Conservation (phyloP, 2,797 vertebrate species). For the Sphenopsis melanotis region DNA sequence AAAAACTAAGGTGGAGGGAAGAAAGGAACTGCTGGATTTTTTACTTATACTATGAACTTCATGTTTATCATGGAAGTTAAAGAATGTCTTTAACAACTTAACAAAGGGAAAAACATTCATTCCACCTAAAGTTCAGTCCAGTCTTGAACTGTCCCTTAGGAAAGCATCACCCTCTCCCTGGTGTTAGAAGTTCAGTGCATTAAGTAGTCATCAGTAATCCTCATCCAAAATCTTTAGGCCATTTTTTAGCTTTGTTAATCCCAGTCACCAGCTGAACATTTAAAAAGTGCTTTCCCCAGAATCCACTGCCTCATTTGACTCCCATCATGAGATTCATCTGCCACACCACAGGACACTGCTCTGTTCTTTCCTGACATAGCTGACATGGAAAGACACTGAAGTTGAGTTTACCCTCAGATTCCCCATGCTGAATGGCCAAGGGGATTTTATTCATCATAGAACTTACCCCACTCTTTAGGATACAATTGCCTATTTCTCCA, state of each 20-base stretch:
- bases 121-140: background rate
- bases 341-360: rapidly evolving
- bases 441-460: background rate
- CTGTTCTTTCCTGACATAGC: background rate
- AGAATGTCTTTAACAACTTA: background rate
- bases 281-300: background rate
- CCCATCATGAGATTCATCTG: background rate
- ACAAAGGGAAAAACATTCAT: background rate
- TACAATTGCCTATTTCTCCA: background rate
- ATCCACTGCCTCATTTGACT: background rate
- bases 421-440: background rate
- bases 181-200: background rate
- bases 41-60: background rate
- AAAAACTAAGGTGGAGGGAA: background rate
- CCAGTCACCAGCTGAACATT: background rate
- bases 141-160: background rate
- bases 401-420: background rate
- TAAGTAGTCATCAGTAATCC: background rate
- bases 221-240: background rate
- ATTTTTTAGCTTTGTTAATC: background rate
- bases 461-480: background rate
- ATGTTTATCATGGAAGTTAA: background rate
- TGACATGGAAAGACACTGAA: background rate
- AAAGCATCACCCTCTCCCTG: background rate
- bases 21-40: background rate